Base-by-base conservation (phyloP, 2,797 vertebrate genomes). In the Pseudochirops corinnae region DNA sequence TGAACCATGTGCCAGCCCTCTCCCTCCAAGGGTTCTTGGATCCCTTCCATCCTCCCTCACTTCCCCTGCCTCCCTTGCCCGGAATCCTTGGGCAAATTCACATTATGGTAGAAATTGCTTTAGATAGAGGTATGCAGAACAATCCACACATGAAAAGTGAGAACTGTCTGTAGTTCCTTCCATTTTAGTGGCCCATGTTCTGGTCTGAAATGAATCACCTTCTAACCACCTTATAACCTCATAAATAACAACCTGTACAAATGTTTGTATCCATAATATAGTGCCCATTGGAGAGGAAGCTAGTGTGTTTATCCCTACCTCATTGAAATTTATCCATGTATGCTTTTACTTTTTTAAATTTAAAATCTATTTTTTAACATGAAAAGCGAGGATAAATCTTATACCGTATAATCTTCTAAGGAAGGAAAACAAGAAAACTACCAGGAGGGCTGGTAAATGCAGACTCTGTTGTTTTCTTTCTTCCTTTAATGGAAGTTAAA, bases 31-130 rank as follows among this genome's bases (percentile, higher is more conserved):
- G 62, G 5, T 2, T 13, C 13, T 67, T 33, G 33, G 33, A 14
- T 5, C 1, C 1, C 0, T 82, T 82, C 1, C 3, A 39, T 1
- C 18, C n/a, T 24, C n/a, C 3, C 60, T 67, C 60, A n/a, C 4
- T 67, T 13, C 31, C n/a, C 16, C 5, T n/a, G 4, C 60, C 28
- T 3, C 29, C 18, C n/a, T n/a, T 67, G 31, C 31, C 18, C 18
- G 0, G 3, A 10, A 18, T 46, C n/a, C 14, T 39, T 82, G n/a
- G n/a, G 67, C 0, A 82, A 67, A 24, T 82, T 82, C n/a, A 24
- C n/a, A 39, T 21, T 74, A 39, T 5, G 46, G n/a, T 16, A 82
- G 21, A 46, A 82, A 82, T 39, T 2, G 5, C 7, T 82, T 67
- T 67, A 67, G 13, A 12, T 24, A 82, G 67, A 39, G n/a, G 1